Evolutionary conservation across 2,113 vertebrate species (phyloP).

Genomic region (Pterophyllum scalare): DNA sequence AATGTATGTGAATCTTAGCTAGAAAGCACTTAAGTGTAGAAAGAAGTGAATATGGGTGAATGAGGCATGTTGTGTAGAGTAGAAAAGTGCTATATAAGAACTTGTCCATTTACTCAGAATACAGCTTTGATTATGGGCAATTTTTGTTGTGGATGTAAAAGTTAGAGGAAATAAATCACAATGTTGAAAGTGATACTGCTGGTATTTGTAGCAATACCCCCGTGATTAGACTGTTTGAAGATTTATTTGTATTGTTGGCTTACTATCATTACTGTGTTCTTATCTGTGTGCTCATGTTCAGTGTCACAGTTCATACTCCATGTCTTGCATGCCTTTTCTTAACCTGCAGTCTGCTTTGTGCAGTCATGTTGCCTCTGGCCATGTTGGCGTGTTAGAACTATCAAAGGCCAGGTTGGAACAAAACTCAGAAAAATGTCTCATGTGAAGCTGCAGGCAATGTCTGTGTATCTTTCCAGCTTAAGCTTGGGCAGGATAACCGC

Average conservation of each 20-base stretch:
- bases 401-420: constrained; percentile 45
- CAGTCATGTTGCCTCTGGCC: constrained; percentile 34
- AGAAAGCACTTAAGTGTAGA: too few relatives aligned
- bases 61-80: too few relatives aligned
- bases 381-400: constrained; percentile 15
- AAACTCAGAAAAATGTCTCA: constrained; percentile 20
- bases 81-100: too few relatives aligned
- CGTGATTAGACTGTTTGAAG: background rate
- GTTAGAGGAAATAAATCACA: background rate
- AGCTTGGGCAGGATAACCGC: constrained; percentile 5
- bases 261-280: constrained; percentile 10
- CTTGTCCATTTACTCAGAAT: too few relatives aligned
- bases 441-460: constrained; percentile 41
- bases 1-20: too few relatives aligned
- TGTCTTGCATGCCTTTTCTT: background rate
- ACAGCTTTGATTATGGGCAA: too few relatives aligned
- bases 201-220: background rate
- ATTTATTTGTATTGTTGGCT: constrained; percentile 18
- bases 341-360: constrained; percentile 10
- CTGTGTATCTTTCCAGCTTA: background rate
- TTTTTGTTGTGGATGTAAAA: too few relatives aligned
- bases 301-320: constrained; percentile 5
- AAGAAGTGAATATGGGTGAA: too few relatives aligned
- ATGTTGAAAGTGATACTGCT: background rate
- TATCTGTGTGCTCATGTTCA: constrained; percentile 13